phyloP scores from a whole-genome alignment of 2,888 invertebrate species.

The Elmis aenea region DNA sequence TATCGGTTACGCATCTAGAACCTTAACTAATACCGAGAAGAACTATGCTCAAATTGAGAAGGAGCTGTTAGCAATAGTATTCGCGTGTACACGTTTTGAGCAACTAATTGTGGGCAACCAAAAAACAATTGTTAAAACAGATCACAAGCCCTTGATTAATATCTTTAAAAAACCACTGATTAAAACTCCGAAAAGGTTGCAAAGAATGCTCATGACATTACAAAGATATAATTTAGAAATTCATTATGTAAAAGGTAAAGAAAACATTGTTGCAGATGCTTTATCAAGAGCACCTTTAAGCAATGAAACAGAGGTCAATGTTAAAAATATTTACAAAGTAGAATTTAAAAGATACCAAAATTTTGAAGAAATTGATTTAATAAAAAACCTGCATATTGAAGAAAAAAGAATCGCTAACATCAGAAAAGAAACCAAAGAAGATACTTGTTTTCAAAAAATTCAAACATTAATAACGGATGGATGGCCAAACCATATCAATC shows the following conservation, averaged over 20 bases:
- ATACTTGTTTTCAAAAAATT: conserved; percentile 1
- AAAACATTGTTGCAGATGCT: conserved; percentile 9
- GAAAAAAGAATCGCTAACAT: too few relatives aligned
- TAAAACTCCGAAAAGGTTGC: conserved; percentile 13
- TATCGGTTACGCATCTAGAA: conserved; percentile 23
- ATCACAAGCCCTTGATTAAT: conserved; percentile 26
- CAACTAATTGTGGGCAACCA: conserved; percentile 20
- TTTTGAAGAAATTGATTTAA: too few relatives aligned
- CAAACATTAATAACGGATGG: not conserved
- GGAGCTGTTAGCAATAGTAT: conserved; percentile 18
- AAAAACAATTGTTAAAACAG: conserved; percentile 18
- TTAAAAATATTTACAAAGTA: too few relatives aligned
- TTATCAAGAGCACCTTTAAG: conserved; percentile 6
- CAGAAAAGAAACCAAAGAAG: too few relatives aligned
- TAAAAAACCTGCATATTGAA: too few relatives aligned
- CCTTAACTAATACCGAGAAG: conserved; percentile 10
- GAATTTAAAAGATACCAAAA: too few relatives aligned
- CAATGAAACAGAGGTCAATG: too few relatives aligned
- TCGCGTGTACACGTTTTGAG: conserved; percentile 20
- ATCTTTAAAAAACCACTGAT: too few relatives aligned
- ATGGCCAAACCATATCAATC: conserved; percentile 4
- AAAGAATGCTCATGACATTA: conserved; percentile 11
- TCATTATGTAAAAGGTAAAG: too few relatives aligned
- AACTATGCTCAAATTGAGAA: conserved; percentile 15
- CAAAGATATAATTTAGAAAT: conserved; percentile 10